Conservation (phyloP, 2,888 invertebrate species). For the Schizotus pectinicornis region DNA sequence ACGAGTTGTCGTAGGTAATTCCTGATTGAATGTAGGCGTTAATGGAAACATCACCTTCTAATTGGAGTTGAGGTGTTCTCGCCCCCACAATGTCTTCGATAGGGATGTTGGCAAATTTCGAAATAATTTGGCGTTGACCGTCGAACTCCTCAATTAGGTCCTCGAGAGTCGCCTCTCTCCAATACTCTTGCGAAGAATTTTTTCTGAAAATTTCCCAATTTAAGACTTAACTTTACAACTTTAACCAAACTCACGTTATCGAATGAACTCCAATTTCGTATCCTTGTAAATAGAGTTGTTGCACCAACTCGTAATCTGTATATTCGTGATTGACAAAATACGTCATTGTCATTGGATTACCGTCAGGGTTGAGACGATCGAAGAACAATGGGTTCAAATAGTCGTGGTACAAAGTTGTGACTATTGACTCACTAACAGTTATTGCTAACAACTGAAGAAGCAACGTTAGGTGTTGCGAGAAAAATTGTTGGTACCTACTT, state of each 20-base stretch:
- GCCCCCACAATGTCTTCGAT: constrained; percentile 47
- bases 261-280: constrained; percentile 76
- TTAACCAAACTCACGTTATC: constrained; percentile 61
- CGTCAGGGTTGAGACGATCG: too few species aligned
- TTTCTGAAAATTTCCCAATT: constrained; percentile 33
- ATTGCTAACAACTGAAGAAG: too few species aligned
- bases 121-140: constrained; percentile 50
- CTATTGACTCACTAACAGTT: too few species aligned
- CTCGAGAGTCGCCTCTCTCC: constrained; percentile 45
- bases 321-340: constrained; percentile 71
- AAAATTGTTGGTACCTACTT: not conserved
- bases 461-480: not conserved
- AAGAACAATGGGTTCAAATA: too few species aligned
- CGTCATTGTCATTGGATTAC: not conserved
- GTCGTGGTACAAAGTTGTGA: too few species aligned
- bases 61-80: constrained; percentile 65
- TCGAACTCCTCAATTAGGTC: constrained; percentile 51
- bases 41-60: constrained; percentile 65
- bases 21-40: constrained; percentile 61
- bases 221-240: not conserved
- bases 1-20: constrained; percentile 67
- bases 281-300: constrained; percentile 65
- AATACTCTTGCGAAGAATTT: constrained; percentile 45
- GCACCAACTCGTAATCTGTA: constrained; percentile 63
- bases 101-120: constrained; percentile 54